Percentiles rank a stretch among this genome's conserved stretches.
phyloP scores from a whole-genome alignment of 2,113 vertebrate genomes.

The Callionymus lyra region DNA sequence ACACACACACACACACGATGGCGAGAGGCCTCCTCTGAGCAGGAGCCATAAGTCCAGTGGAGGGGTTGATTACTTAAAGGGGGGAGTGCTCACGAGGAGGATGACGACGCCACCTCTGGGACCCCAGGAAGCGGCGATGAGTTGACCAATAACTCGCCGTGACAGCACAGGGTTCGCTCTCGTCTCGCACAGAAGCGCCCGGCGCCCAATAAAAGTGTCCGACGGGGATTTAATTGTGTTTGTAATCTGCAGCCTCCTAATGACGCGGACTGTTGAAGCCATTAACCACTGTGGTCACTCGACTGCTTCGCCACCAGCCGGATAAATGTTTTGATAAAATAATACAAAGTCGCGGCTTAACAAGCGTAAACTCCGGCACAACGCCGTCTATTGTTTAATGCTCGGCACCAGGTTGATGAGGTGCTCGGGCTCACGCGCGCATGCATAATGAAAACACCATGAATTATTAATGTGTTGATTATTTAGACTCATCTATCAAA shows the following conservation, averaged over 20 bases:
- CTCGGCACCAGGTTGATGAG: conserved; percentile 95
- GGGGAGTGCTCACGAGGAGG: conserved; percentile 51
- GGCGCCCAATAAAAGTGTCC: conserved; percentile 81
- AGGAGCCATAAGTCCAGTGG: conserved; percentile 74
- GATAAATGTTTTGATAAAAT: conserved; percentile 99
- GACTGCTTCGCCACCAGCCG: conserved; percentile 78
- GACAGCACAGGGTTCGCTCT: conserved; percentile 73
- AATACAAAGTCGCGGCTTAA: conserved; percentile 97
- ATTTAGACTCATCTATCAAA: conserved; percentile 99
- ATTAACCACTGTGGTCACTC: conserved; percentile 79
- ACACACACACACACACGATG: no score
- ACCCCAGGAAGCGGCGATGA: conserved; percentile 30
- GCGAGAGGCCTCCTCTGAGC: conserved; percentile 4
- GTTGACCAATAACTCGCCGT: conserved; percentile 59
- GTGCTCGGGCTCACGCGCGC: conserved; percentile 93
- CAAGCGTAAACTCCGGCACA: conserved; percentile 91
- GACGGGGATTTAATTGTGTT: conserved; percentile 95
- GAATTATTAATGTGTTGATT: conserved; percentile 99
- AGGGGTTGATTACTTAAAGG: conserved; percentile 60
- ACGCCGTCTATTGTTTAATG: conserved; percentile 93
- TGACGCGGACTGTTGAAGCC: conserved; percentile 84
- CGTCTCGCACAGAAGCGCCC: conserved; percentile 78
- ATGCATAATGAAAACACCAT: conserved; percentile 98
- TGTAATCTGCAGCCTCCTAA: conserved; percentile 88
- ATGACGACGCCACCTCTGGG: conserved; percentile 48